These are phyloP conservation scores for Hydrozoanthus gracilis DNA, from an alignment of 92 coral and sea anemone genomes.

Conservation along the genomic window DNA sequence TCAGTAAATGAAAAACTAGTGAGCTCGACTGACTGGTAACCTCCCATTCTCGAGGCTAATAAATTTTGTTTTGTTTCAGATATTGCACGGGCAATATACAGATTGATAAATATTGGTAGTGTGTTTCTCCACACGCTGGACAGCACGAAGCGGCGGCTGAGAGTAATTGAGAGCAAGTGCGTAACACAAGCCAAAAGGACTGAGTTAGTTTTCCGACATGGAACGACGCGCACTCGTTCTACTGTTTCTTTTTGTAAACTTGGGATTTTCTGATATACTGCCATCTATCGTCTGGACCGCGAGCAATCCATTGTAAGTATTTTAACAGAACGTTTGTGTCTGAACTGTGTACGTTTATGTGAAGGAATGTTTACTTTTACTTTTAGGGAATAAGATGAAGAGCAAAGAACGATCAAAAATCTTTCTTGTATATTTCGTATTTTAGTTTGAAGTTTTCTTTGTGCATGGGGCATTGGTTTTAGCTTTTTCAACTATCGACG, in stretches of 20 bases:
- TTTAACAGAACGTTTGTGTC: background rate
- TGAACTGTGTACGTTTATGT: background rate
- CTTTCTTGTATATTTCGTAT: background rate
- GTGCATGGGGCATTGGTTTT: background rate
- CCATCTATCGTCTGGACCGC: conserved; percentile 48
- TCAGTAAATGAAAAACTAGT: conserved; percentile 14
- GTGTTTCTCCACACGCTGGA: background rate
- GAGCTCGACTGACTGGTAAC: background rate
- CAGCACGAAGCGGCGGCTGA: background rate
- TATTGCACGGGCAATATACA: background rate
- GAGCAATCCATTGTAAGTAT: conserved; percentile 40
- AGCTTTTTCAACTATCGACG: background rate
- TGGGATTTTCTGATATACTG: conserved; percentile 30
- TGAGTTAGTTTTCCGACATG: conserved; percentile 17
- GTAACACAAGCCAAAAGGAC: background rate
- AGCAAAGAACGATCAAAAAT: background rate
- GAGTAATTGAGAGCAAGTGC: background rate
- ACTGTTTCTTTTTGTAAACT: conserved; percentile 34
- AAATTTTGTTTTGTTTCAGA: conserved; percentile 21
- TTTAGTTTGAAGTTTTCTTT: background rate
- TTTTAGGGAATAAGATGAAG: background rate
- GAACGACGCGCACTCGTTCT: conserved; percentile 17
- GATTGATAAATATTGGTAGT: background rate
- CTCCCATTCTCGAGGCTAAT: conserved; percentile 45
- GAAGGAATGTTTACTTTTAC: conserved; percentile 34